Percentiles rank a stretch among this genome's conserved stretches.
Evolutionary conservation across 2,797 vertebrate species (phyloP).

Genomic region (Helarctos malayanus): DNA sequence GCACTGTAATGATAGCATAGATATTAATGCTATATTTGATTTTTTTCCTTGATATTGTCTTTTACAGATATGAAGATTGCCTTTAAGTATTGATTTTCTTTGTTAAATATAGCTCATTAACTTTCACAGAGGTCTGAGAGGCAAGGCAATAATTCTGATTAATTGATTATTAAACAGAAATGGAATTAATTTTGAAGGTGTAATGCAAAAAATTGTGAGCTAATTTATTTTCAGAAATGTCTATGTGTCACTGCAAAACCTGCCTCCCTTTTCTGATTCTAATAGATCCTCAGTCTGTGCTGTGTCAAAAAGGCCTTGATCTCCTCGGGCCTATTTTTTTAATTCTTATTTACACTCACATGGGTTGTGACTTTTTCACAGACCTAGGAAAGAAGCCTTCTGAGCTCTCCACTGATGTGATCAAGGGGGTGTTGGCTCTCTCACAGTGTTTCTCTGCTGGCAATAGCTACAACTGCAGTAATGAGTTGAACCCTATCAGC

Average conservation of each 20-base stretch:
- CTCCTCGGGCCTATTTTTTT: neutral
- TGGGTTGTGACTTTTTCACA: neutral
- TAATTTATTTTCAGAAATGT: neutral
- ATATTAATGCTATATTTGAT: slow-evolving; percentile 16
- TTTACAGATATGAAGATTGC: neutral
- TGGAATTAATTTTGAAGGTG: neutral
- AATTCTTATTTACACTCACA: neutral
- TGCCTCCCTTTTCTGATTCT: neutral
- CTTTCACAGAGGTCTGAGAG: neutral
- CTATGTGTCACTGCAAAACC: neutral
- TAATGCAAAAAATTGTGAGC: neutral
- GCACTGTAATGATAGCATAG: neutral
- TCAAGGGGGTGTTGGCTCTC: neutral
- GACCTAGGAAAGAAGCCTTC: neutral
- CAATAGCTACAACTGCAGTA: too few relatives aligned
- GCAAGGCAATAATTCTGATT: neutral
- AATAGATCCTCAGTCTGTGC: neutral
- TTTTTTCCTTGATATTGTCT: neutral
- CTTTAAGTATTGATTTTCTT: slow-evolving; percentile 47
- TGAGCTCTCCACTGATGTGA: neutral
- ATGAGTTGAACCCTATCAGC: neutral
- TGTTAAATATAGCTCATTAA: slow-evolving; percentile 38
- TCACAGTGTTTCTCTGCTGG: neutral
- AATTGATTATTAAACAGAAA: slow-evolving; percentile 35
- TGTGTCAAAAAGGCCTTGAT: neutral